A percentile compares a stretch with the other conserved stretches of the same genome.
phyloP scores from a whole-genome alignment of 2,113 vertebrate species.

The Platichthys flesus region DNA sequence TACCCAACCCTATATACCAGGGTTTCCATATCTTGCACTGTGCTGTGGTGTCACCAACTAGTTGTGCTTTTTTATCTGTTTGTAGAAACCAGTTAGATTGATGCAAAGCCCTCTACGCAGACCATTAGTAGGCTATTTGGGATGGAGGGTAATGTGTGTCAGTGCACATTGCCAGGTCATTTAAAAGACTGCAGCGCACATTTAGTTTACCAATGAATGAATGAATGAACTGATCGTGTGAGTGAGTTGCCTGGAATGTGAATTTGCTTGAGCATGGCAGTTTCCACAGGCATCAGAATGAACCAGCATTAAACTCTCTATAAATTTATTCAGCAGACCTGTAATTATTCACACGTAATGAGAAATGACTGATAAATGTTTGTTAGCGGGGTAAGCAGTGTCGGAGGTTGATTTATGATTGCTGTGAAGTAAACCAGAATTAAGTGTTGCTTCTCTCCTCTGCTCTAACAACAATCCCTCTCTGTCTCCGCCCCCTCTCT shows the following conservation, averaged over 20 bases:
- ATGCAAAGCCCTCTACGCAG: conserved; percentile 26
- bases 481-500: conserved; percentile 38
- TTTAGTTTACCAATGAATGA: conserved; percentile 1
- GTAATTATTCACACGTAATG: conserved; percentile 18
- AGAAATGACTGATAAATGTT: conserved; percentile 37
- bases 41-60: conserved; percentile 41
- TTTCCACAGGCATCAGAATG: neutral
- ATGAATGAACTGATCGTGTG: conserved; percentile 13
- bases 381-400: conserved; percentile 1
- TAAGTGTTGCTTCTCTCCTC: conserved; percentile 38
- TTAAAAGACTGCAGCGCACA: conserved; percentile 5
- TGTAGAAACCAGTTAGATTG: conserved; percentile 31
- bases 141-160: conserved; percentile 2
- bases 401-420: conserved; percentile 37
- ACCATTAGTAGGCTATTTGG: conserved; percentile 2
- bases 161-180: neutral
- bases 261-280: neutral
- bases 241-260: neutral
- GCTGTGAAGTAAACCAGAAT: conserved; percentile 26
- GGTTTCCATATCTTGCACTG: conserved; percentile 53
- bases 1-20: neutral
- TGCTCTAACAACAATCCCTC: conserved; percentile 58
- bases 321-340: conserved; percentile 19
- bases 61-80: conserved; percentile 21
- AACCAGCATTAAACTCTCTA: neutral